A percentile compares a stretch with the other conserved stretches of the same genome.
phyloP scores from a whole-genome alignment of 2,888 invertebrate species.

The Pyralis farinalis region DNA sequence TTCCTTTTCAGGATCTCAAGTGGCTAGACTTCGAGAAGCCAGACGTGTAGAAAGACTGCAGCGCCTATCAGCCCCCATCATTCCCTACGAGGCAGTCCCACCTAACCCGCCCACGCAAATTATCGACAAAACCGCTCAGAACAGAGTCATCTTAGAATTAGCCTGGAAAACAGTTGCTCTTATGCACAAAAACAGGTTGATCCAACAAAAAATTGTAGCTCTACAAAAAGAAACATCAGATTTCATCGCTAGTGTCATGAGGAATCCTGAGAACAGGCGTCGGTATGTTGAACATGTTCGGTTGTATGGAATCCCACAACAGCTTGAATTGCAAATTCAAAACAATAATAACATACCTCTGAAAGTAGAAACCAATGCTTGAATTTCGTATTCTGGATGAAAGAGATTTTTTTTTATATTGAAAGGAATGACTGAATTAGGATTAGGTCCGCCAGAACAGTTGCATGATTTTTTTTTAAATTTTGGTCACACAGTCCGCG shows the following conservation, averaged over 20 bases:
- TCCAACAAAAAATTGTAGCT: constrained; percentile 82
- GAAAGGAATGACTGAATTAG: constrained; percentile 9
- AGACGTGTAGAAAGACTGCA: constrained; percentile 57
- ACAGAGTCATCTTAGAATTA: constrained; percentile 80
- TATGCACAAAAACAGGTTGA: constrained; percentile 81
- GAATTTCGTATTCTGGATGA: constrained; percentile 12
- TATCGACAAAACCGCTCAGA: constrained; percentile 47
- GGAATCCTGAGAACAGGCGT: constrained; percentile 66
- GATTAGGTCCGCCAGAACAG: too few species aligned
- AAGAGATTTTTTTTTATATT: too few species aligned
- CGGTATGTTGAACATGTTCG: constrained; percentile 53
- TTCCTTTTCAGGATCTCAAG: constrained; percentile 53
- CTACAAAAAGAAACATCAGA: constrained; percentile 83
- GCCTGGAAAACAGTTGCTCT: constrained; percentile 83
- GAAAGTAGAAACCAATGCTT: constrained; percentile 38
- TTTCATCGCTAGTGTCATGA: constrained; percentile 81
- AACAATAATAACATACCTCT: constrained; percentile 32
- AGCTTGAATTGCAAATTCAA: constrained; percentile 22
- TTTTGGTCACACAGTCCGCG: not conserved
- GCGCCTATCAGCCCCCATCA: constrained; percentile 33
- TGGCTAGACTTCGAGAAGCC: constrained; percentile 55
- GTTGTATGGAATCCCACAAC: constrained; percentile 33
- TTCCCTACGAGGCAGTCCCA: constrained; percentile 26
- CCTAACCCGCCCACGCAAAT: constrained; percentile 28
- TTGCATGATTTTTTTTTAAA: not conserved